phyloP scores from a whole-genome alignment of 2,888 invertebrate species.

The Anodontia alba region DNA sequence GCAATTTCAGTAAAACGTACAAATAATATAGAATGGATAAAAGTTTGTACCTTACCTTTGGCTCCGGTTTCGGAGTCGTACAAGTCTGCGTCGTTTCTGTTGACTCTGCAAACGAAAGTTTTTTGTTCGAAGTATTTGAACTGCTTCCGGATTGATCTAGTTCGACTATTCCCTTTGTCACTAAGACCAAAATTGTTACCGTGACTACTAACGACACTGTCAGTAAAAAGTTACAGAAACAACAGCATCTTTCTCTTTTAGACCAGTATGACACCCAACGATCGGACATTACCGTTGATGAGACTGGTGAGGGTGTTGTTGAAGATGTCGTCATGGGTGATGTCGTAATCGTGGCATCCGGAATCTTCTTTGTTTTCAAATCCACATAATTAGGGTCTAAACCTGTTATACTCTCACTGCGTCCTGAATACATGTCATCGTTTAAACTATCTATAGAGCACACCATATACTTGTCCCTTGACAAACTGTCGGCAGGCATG shows the following conservation, averaged over 20 bases:
- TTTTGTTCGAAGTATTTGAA: conserved; percentile 16
- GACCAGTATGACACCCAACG: conserved; percentile 62
- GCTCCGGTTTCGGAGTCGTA: conserved; percentile 8
- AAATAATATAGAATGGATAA: too few species aligned
- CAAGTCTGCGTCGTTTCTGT: conserved; percentile 5
- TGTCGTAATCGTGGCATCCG: background rate
- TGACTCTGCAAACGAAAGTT: conserved; percentile 25
- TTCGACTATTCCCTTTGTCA: conserved; percentile 46
- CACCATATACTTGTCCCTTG: conserved; percentile 42
- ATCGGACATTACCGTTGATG: conserved; percentile 42
- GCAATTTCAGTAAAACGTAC: too few species aligned
- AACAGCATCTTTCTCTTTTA: conserved; percentile 53
- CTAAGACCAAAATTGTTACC: conserved; percentile 45
- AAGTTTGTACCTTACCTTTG: too few species aligned
- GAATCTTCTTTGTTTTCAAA: conserved; percentile 20
- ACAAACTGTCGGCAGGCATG: conserved; percentile 45
- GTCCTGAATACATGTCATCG: conserved; percentile 29
- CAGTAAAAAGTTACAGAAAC: conserved; percentile 56
- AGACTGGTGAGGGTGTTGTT: conserved; percentile 28
- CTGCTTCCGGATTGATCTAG: conserved; percentile 10
- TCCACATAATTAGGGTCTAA: conserved; percentile 39
- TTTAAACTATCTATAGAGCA: conserved; percentile 41
- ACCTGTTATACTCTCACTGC: conserved; percentile 34
- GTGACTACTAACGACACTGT: conserved; percentile 38
- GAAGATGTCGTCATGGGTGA: conserved; percentile 20